Evolutionary conservation across 2,113 vertebrate genomes (phyloP).

Genomic region (Polyodon spathula): DNA sequence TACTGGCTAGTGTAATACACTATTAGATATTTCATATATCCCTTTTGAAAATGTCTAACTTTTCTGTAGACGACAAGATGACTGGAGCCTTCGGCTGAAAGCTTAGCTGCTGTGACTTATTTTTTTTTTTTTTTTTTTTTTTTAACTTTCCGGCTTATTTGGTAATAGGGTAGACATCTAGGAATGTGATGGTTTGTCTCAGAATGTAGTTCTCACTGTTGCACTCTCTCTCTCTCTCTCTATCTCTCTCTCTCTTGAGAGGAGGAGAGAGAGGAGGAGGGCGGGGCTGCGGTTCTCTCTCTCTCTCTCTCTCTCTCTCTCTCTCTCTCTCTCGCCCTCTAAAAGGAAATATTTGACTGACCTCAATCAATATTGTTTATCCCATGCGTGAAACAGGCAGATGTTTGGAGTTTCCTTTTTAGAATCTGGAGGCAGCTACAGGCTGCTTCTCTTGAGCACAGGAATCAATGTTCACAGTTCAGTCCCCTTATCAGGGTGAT

Average conservation of each 20-base stretch:
- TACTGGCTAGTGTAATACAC: no score
- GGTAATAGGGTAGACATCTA: conserved; percentile 30
- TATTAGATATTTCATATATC: no score
- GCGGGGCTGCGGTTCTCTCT: no score
- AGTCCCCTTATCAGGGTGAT: conserved; percentile 28
- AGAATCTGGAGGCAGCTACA: conserved; percentile 36
- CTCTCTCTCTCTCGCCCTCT: conserved; percentile 37
- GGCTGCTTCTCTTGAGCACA: conserved; percentile 65
- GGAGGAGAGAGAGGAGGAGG: no score
- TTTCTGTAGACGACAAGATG: no score
- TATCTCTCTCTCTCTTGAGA: no score
- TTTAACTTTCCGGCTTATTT: conserved; percentile 26
- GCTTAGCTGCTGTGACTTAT: no score
- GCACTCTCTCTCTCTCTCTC: conserved; percentile 6
- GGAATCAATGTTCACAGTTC: conserved; percentile 73
- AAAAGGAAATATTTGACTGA: conserved; percentile 69
- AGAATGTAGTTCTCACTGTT: conserved; percentile 47
- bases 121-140: conserved; percentile 19
- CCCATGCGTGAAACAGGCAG: conserved; percentile 91
- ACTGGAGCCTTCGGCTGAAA: no score
- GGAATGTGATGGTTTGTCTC: conserved; percentile 52
- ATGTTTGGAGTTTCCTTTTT: conserved; percentile 90
- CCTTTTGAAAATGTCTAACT: no score
- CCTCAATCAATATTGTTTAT: conserved; percentile 88
- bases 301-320: background rate